Conservation (phyloP, 1,140 invertebrate species). For the Druon quercuslanigerum region DNA sequence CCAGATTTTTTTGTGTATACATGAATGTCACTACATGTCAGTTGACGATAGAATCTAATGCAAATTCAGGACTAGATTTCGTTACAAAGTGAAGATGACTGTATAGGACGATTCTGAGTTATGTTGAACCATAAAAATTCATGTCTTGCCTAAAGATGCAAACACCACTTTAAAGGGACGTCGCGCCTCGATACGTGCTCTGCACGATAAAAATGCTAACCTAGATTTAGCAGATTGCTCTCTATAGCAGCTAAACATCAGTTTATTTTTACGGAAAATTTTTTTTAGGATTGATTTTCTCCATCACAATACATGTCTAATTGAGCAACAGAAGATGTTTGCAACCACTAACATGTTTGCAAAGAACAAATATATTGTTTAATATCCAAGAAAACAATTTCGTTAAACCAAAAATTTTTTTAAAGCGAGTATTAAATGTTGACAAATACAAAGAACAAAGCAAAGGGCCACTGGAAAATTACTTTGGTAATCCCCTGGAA, state of each 20-base stretch:
- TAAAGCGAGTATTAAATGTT: too few species aligned
- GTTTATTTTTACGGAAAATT: not conserved
- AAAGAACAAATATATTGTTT: too few species aligned
- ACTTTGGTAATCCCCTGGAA: too few species aligned
- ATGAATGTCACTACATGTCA: not conserved
- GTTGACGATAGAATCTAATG: not conserved
- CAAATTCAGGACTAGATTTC: not conserved
- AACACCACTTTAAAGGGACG: conserved; percentile 56
- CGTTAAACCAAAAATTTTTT: too few species aligned
- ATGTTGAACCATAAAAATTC: conserved; percentile 55
- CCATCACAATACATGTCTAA: too few species aligned
- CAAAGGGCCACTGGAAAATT: too few species aligned
- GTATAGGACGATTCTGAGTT: conserved; percentile 37
- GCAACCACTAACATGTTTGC: too few species aligned
- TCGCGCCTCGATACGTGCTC: conserved; percentile 49
- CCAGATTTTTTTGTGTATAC: not conserved
- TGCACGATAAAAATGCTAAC: conserved; percentile 36
- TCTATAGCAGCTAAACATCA: not conserved
- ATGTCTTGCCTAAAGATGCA: conserved; percentile 59
- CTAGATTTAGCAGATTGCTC: conserved; percentile 10
- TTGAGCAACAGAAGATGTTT: too few species aligned
- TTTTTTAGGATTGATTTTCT: too few species aligned
- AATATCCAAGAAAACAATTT: too few species aligned
- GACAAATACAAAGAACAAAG: too few species aligned
- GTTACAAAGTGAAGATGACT: not conserved